A percentile compares a stretch with the other conserved stretches of the same genome.
Conservation (phyloP, 1,140 invertebrate species). For the Hycleus cichorii region DNA sequence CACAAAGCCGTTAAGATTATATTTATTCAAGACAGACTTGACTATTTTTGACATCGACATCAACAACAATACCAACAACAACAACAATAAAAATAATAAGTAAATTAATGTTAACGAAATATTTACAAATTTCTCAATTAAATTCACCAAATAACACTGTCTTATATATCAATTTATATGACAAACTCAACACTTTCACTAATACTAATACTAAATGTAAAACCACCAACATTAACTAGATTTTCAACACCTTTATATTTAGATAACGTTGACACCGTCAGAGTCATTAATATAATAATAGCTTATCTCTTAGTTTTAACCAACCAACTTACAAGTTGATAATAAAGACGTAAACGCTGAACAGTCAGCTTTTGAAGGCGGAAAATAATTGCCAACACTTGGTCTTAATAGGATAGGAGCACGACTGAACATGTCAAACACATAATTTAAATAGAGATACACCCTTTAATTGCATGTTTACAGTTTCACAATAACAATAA, state of each 20-base stretch:
- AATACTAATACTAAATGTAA: conserved; percentile 1
- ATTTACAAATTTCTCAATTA: too few relatives aligned
- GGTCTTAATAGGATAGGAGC: conserved; percentile 1
- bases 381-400: conserved; percentile 15
- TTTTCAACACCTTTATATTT: conserved; percentile 6
- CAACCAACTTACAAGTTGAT: conserved; percentile 10
- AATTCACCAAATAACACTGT: too few relatives aligned
- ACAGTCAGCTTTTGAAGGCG: conserved; percentile 11
- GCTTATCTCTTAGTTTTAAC: conserved; percentile 9
- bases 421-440: too few relatives aligned
- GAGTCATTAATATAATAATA: conserved; percentile 16
- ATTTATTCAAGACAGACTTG: conserved; percentile 12
- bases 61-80: not conserved
- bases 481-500: too few relatives aligned
- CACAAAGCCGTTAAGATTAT: conserved; percentile 5
- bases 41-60: conserved; percentile 2
- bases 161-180: too few relatives aligned
- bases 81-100: too few relatives aligned
- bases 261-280: conserved; percentile 9
- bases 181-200: conserved; percentile 1
- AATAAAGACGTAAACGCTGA: conserved; percentile 12
- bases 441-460: too few relatives aligned
- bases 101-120: too few relatives aligned
- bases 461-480: too few relatives aligned
- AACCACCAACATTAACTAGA: too few relatives aligned